Evolutionary conservation across 2,113 vertebrate genomes (phyloP).

Genomic region (Pteruthius melanotis): DNA sequence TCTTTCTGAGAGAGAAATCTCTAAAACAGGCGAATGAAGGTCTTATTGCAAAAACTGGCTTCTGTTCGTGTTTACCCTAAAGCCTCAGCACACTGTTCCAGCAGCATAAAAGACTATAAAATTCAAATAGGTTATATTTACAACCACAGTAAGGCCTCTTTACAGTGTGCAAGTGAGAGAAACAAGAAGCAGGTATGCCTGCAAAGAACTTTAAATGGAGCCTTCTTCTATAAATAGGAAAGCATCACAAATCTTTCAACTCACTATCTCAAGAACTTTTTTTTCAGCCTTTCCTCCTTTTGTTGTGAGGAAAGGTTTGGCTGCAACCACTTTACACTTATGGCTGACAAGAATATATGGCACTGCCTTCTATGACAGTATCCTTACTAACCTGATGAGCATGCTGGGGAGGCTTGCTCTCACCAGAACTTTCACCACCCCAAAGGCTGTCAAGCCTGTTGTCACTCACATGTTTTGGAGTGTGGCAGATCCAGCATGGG

Average conservation of each 20-base stretch:
- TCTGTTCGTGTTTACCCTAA: neutral
- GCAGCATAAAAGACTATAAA: neutral
- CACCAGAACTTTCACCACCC: neutral
- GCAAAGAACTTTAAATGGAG: neutral
- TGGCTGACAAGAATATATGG: constrained; percentile 7
- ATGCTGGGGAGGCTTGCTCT: neutral
- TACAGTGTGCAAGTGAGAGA: neutral
- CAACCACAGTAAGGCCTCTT: neutral
- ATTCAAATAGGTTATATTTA: neutral
- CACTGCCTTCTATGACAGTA: neutral
- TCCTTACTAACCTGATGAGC: neutral
- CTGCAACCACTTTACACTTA: neutral
- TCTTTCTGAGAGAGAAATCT: neutral
- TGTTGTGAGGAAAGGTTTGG: neutral
- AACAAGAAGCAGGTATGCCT: neutral
- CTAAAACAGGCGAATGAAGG: neutral
- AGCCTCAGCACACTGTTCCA: neutral
- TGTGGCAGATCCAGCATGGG: neutral
- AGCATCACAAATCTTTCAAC: neutral
- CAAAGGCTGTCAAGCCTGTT: constrained; percentile 36
- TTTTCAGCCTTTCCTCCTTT: neutral
- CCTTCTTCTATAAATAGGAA: neutral
- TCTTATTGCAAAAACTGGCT: neutral
- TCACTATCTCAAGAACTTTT: neutral
- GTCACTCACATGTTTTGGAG: neutral